Percentiles rank a stretch among this genome's conserved stretches.
These are phyloP conservation scores for Carettochelys insculpta DNA, from an alignment of 2,113 vertebrate species.

Conservation along the genomic window DNA sequence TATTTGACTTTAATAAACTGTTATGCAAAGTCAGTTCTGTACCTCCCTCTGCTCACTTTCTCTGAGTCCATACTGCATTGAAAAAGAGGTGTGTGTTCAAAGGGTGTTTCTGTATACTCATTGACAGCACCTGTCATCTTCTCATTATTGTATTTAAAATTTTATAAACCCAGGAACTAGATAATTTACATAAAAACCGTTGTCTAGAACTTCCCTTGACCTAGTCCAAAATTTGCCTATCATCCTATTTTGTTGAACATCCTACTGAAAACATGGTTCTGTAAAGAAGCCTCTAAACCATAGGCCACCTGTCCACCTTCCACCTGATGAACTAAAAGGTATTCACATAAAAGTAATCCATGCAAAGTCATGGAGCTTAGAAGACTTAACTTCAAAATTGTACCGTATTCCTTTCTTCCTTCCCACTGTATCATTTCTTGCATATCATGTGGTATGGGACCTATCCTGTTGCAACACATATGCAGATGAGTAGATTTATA, in stretches of 20 bases:
- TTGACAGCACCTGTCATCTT: rapidly evolving
- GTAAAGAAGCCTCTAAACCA: background rate
- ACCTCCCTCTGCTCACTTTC: background rate
- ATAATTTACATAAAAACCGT: background rate
- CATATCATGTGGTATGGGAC: background rate
- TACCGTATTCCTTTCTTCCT: background rate
- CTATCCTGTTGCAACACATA: background rate
- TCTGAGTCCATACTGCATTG: background rate
- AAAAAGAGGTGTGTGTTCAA: background rate
- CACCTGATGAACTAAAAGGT: background rate
- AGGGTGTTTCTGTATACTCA: background rate
- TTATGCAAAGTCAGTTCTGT: rapidly evolving
- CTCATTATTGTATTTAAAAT: background rate
- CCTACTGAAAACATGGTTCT: background rate
- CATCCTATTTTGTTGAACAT: background rate
- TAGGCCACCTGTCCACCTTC: background rate
- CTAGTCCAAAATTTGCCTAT: background rate
- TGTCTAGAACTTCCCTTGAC: rapidly evolving
- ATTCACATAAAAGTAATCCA: background rate
- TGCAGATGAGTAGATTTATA: background rate
- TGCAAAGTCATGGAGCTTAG: background rate
- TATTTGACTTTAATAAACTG: rapidly evolving
- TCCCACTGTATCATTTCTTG: background rate
- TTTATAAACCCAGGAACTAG: background rate
- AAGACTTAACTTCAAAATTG: background rate